Evolutionary conservation across 92 coral and sea anemone genomes (phyloP), one percentile per base, ranked within the genome.

Genomic region (Parazoanthus atlanticus): DNA sequence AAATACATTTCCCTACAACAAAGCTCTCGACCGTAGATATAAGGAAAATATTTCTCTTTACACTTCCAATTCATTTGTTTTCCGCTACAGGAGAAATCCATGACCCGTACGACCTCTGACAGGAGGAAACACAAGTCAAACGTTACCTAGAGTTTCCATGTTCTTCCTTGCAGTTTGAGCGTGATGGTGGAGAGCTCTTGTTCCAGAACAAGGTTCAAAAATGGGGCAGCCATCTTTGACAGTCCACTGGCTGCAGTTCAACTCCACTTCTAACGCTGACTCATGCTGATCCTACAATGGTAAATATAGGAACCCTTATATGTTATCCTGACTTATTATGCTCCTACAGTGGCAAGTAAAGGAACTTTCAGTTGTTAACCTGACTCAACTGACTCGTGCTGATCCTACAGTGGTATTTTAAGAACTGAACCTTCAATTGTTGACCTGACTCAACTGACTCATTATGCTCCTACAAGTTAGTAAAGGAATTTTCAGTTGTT

Each of bases 101-200:
- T 9, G 40, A 73, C 2, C 43, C 19, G 23, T 31, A 13, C 2
- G 7, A 73, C 11, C 36, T 1, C 41, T 16, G 69, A 23, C 28
- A 61, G 7, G 6, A 79, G n/a, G 19, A 21, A 16, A 12, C 23
- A 38, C 0, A 61, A 12, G 2, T 21, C 29, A 1, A 61, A 25
- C 3, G 2, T 21, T 90, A 97, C 99, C 98, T 74, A 88, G 77
- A 75, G 92, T 54, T 83, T 97, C 98, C 78, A 80, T 74, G 90
- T 92, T 93, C 54, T 90, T 94, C 88, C 90, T 91, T 80, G 96
- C 98, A 17, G 90, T 89, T n/a, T 88, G 74, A 3, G 98, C 98
- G 65, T 97, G 98, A 67, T 89, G 91, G 58, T 95, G 99, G 28
- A 97, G 93, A 13, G 98, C 98, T 75, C 90, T 89, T 47, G 93